Conservation (phyloP, 2,797 vertebrate species). For the Neoniphon sammara region DNA sequence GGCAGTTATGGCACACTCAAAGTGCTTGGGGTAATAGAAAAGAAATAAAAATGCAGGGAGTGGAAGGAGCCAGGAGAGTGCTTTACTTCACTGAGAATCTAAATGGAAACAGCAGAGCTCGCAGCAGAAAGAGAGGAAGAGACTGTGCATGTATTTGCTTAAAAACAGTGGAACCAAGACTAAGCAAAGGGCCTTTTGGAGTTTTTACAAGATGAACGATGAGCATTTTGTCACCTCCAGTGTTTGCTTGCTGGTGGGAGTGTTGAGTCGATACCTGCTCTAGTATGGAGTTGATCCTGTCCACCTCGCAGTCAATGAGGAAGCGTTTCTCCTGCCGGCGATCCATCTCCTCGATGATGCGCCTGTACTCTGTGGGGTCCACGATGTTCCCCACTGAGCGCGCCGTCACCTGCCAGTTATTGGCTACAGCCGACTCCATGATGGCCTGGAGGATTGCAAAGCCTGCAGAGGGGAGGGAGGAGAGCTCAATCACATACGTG, state of each 20-base stretch:
- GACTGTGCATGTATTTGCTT: conserved; percentile 7
- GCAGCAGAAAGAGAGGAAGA: conserved; percentile 7
- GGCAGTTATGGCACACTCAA: conserved; percentile 41
- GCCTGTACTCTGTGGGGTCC: conserved; percentile 92
- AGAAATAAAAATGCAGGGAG: conserved; percentile 22
- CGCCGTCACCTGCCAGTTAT: conserved; percentile 99
- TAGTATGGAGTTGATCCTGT: conserved; percentile 94
- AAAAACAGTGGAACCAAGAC: conserved; percentile 15
- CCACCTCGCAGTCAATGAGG: conserved; percentile 96
- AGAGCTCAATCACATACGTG: conserved; percentile 48
- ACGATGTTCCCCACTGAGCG: conserved; percentile 95
- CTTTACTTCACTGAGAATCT: conserved; percentile 22
- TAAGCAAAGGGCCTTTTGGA: neutral
- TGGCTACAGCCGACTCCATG: conserved; percentile 98
- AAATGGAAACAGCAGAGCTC: conserved; percentile 20
- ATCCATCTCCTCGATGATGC: conserved; percentile 99
- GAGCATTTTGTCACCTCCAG: conserved; percentile 1
- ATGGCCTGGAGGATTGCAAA: conserved; percentile 97
- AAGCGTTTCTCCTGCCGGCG: conserved; percentile 96
- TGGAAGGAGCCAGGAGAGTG: conserved; percentile 21
- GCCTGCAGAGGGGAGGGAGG: conserved; percentile 78
- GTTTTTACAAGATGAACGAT: neutral
- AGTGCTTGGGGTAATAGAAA: conserved; percentile 42
- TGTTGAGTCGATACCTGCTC: conserved; percentile 88
- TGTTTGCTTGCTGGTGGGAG: neutral